These are phyloP conservation scores for Rousettus madagascariensis DNA, from an alignment of 2,797 vertebrate genomes.

Conservation along the genomic window DNA sequence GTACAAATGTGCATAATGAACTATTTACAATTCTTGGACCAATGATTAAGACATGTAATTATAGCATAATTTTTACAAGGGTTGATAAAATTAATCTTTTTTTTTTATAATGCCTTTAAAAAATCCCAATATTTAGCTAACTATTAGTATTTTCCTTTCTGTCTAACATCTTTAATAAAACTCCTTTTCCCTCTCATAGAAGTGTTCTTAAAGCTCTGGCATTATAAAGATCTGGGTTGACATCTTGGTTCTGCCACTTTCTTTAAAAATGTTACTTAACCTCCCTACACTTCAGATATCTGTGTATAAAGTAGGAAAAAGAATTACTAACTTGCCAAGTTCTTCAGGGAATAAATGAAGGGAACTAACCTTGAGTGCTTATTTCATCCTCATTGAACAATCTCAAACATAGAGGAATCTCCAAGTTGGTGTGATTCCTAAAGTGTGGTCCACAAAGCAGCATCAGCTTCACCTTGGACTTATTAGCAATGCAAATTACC, in stretches of 20 bases:
- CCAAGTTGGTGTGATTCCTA: background rate
- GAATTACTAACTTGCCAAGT: background rate
- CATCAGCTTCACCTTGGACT: background rate
- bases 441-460: background rate
- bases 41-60: slow-evolving; percentile 41
- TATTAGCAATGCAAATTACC: background rate
- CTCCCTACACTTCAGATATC: background rate
- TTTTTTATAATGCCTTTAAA: background rate
- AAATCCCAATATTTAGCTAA: background rate
- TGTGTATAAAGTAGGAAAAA: background rate
- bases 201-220: background rate
- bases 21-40: slow-evolving; percentile 46
- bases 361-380: background rate
- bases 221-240: background rate
- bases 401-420: background rate
- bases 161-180: background rate
- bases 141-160: background rate
- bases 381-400: background rate
- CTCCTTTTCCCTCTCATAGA: background rate
- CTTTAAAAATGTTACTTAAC: background rate
- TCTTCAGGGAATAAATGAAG: background rate
- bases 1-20: slow-evolving; percentile 65
- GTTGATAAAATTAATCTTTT: slow-evolving; percentile 6
- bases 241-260: background rate
- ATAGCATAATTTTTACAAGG: background rate